Conservation (phyloP, 2,797 vertebrate genomes). For the Chaetophractus vellerosus region DNA sequence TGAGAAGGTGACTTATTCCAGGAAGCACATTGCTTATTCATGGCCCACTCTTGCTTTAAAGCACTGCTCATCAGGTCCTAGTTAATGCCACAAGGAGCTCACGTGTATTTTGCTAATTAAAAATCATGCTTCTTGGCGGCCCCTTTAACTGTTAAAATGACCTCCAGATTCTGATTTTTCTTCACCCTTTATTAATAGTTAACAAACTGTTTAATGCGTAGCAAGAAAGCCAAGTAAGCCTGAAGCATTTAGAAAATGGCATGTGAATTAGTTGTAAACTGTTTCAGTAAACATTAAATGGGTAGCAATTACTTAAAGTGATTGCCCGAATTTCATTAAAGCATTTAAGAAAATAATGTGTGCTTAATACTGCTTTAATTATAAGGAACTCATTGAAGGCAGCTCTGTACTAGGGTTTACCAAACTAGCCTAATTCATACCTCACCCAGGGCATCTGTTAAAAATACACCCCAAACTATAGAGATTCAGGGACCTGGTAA, state of each 20-base stretch:
- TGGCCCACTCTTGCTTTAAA: constrained; percentile 26
- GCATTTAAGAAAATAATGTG: constrained; percentile 79
- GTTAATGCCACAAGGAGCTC: constrained; percentile 70
- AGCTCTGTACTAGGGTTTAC: constrained; percentile 71
- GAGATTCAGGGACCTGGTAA: neutral
- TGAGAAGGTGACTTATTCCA: neutral
- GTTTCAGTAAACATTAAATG: constrained; percentile 89
- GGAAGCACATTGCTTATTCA: neutral
- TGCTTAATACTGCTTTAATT: constrained; percentile 77
- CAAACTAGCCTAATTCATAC: constrained; percentile 48
- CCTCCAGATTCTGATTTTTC: constrained; percentile 86
- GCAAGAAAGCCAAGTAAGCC: constrained; percentile 88
- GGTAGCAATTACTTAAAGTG: constrained; percentile 88
- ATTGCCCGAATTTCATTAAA: constrained; percentile 87
- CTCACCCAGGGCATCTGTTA: neutral
- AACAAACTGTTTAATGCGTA: constrained; percentile 89
- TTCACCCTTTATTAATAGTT: constrained; percentile 89
- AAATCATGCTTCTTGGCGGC: constrained; percentile 71
- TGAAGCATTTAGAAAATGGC: constrained; percentile 86
- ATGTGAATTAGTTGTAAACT: constrained; percentile 89
- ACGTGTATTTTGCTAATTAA: constrained; percentile 76
- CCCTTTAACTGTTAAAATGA: constrained; percentile 82
- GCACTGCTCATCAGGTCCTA: constrained; percentile 80
- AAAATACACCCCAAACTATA: neutral
- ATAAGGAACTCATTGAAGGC: constrained; percentile 78